A percentile compares a stretch with the other conserved stretches of the same genome.
Evolutionary conservation across 1,140 invertebrate genomes (phyloP).

Genomic region (Manduca sexta): DNA sequence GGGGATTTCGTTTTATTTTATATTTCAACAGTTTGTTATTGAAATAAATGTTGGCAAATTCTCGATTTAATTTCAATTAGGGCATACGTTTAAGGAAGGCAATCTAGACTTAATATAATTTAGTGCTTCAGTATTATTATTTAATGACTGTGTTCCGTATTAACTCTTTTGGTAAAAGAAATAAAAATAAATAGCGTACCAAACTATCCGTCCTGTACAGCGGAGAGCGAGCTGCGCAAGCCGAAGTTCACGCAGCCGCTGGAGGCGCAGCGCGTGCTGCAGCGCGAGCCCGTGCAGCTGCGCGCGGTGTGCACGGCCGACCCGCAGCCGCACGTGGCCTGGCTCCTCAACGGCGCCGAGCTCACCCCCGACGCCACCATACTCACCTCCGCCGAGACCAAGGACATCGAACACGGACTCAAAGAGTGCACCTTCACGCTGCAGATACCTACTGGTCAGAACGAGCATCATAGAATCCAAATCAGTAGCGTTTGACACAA

Average conservation of each 20-base stretch:
- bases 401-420: constrained; percentile 81
- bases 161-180: too few relatives aligned
- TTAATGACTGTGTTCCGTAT: too few relatives aligned
- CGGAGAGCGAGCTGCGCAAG: constrained; percentile 82
- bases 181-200: too few relatives aligned
- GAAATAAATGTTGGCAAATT: too few relatives aligned
- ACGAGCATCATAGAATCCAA: too few relatives aligned
- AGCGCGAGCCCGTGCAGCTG: constrained; percentile 82
- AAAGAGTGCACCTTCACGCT: constrained; percentile 84
- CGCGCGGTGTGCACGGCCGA: constrained; percentile 86
- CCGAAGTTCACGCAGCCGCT: constrained; percentile 83
- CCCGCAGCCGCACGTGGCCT: constrained; percentile 77
- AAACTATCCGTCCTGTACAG: constrained; percentile 42
- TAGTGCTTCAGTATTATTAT: too few relatives aligned
- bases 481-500: too few relatives aligned
- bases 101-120: too few relatives aligned
- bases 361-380: constrained; percentile 62
- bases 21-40: too few relatives aligned
- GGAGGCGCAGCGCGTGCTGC: constrained; percentile 78
- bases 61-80: too few relatives aligned
- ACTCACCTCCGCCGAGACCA: constrained; percentile 72
- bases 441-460: constrained; percentile 78
- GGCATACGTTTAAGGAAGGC: too few relatives aligned
- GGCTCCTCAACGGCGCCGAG: constrained; percentile 72
- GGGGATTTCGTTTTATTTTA: too few relatives aligned